Evolutionary conservation across 2,888 invertebrate species (phyloP).

Genomic region (Thera britannica): DNA sequence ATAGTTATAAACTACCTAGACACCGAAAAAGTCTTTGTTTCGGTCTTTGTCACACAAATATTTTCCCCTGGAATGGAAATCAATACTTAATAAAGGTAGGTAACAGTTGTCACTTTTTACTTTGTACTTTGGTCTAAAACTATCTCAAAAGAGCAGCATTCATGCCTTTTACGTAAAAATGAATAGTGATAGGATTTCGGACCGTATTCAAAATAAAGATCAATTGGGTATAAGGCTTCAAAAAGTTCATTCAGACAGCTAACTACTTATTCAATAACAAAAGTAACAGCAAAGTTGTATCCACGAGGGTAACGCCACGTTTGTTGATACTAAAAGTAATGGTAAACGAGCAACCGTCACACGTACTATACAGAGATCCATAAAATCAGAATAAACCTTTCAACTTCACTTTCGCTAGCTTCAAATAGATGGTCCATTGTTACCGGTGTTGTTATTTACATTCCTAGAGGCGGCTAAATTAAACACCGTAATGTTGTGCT

Average conservation of each 20-base stretch:
- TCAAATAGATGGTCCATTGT: conserved; percentile 38
- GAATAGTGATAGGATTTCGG: too few species aligned
- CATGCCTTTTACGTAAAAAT: too few species aligned
- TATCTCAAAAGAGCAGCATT: too few species aligned
- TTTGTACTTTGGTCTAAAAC: too few species aligned
- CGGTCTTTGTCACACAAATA: too few species aligned
- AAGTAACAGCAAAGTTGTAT: background rate
- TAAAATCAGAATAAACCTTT: conserved; percentile 41
- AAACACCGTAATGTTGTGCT: conserved; percentile 28
- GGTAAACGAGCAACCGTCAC: conserved; percentile 24
- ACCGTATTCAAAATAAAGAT: too few species aligned
- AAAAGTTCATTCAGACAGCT: background rate
- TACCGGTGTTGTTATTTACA: conserved; percentile 38
- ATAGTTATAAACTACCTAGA: too few species aligned
- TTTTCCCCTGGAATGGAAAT: too few species aligned
- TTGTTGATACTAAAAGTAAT: conserved; percentile 28
- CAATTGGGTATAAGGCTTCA: too few species aligned
- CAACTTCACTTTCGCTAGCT: conserved; percentile 39
- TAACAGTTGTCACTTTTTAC: too few species aligned
- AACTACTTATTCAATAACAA: background rate
- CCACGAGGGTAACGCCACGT: conserved; percentile 12
- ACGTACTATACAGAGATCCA: conserved; percentile 29
- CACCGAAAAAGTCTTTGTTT: too few species aligned
- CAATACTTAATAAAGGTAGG: too few species aligned
- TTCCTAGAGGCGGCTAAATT: conserved; percentile 32